A percentile compares a stretch with the other conserved stretches of the same genome.
phyloP scores from a whole-genome alignment of 2,888 invertebrate species.

The Ceratothoa steindachneri region DNA sequence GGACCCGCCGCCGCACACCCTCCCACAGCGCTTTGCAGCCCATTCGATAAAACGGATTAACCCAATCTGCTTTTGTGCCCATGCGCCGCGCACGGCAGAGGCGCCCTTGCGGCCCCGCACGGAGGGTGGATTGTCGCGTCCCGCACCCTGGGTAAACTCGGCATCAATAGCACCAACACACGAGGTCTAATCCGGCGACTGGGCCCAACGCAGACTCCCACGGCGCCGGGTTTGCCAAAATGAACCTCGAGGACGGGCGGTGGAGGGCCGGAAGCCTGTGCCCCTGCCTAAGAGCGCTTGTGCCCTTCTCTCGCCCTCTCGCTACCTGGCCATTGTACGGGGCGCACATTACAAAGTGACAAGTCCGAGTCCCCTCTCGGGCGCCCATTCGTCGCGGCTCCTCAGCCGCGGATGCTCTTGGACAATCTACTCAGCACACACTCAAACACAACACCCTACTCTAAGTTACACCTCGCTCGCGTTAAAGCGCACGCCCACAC shows the following conservation, averaged over 20 bases:
- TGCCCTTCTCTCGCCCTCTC: neutral
- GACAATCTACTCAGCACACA: no score
- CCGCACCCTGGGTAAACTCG: neutral
- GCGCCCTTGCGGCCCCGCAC: neutral
- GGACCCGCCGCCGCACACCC: neutral
- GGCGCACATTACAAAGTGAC: slow-evolving; percentile 2
- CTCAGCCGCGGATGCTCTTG: neutral
- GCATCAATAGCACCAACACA: slow-evolving; percentile 12
- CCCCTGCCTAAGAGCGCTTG: neutral
- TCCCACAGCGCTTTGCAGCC: neutral
- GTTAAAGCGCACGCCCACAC: no score
- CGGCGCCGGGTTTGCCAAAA: neutral
- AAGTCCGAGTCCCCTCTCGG: slow-evolving; percentile 4
- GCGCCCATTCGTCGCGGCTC: slow-evolving; percentile 5
- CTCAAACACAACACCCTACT: no score
- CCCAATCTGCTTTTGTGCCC: slow-evolving; percentile 9
- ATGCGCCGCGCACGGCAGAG: no score
- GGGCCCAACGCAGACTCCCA: neutral
- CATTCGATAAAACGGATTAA: slow-evolving; percentile 5
- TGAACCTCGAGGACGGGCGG: neutral
- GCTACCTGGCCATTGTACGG: slow-evolving; percentile 6
- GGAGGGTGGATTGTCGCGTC: neutral
- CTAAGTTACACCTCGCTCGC: no score
- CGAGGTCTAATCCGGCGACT: slow-evolving; percentile 2
- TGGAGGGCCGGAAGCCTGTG: neutral